Conservation (phyloP, 2,797 vertebrate genomes). For the Limnodromus scolopaceus region DNA sequence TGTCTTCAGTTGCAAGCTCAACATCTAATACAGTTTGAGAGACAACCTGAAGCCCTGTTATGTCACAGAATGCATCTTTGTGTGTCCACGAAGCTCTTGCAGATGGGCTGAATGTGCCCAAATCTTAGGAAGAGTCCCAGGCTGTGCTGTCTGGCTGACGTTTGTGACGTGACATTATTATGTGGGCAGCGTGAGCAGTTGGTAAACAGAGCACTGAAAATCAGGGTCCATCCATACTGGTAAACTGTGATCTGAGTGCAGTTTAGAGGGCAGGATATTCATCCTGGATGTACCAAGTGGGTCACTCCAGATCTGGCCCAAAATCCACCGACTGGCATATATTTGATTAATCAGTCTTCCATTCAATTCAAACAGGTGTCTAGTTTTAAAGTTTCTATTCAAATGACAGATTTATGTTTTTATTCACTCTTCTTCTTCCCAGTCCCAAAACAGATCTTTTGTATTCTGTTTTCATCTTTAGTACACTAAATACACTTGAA, state of each 20-base stretch:
- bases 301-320: background rate
- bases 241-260: background rate
- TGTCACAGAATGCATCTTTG: background rate
- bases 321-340: rapidly evolving
- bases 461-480: background rate
- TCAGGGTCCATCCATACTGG: background rate
- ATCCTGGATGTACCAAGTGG: background rate
- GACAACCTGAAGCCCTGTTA: background rate
- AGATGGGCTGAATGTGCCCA: background rate
- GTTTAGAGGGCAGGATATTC: background rate
- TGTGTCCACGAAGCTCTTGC: background rate
- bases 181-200: background rate
- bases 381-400: background rate
- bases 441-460: background rate
- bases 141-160: background rate
- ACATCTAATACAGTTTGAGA: background rate
- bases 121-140: background rate
- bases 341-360: background rate
- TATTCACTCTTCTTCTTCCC: background rate
- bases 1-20: background rate
- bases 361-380: background rate
- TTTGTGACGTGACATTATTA: background rate
- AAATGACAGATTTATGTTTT: background rate
- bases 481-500: background rate
- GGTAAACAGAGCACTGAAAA: background rate